Evolutionary conservation across 2,888 invertebrate species (phyloP), one percentile per base, ranked within the genome.

Genomic region (Notocelia uddmanniana): DNA sequence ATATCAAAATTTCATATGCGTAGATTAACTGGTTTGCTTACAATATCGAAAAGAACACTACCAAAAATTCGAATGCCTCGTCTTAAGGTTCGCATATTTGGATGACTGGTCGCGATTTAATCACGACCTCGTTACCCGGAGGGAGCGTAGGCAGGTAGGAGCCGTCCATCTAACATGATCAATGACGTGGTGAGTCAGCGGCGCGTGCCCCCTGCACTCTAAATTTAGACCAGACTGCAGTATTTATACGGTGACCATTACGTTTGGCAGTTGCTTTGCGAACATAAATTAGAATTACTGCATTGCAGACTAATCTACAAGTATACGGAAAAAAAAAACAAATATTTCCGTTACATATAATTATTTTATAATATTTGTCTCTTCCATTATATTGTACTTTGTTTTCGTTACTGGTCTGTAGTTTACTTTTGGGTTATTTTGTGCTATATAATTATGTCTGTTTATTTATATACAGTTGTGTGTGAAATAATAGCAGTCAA

Each of bases 141-240:
- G 41, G 54, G 54, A 21, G 41, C 60, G 60, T 67, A 54, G 60
- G 60, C 67, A 72, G 67, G 50, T 45, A 41, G 50, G 64, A 52
- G 52, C 52, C 68, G 76, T 76, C 74, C 79, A 79, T 74, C 76
- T 75, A 72, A 72, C 67, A 76, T 80, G 78, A 81, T 81, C 79
- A 81, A 80, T 80, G 81, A 77, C 80, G 79, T 77, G 58, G 77
- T 88, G 87, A 88, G 79, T 88, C 87, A 88, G 81, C 78, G 76
- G 69, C 81, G 84, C 85, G 80, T 85, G 87, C 80, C 76, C 79
- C 81, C 79, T 81, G 81, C 58, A 83, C 77, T 80, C 86, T 88
- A 87, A 86, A 86, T 86, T 85, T 86, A 88, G 86, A 79, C 76
- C 70, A 73, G 64, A 73, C 60, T 70, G 60, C 50, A 69, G 64